Evolutionary conservation across 2,113 vertebrate species (phyloP).

Genomic region (Pteruthius melanotis): DNA sequence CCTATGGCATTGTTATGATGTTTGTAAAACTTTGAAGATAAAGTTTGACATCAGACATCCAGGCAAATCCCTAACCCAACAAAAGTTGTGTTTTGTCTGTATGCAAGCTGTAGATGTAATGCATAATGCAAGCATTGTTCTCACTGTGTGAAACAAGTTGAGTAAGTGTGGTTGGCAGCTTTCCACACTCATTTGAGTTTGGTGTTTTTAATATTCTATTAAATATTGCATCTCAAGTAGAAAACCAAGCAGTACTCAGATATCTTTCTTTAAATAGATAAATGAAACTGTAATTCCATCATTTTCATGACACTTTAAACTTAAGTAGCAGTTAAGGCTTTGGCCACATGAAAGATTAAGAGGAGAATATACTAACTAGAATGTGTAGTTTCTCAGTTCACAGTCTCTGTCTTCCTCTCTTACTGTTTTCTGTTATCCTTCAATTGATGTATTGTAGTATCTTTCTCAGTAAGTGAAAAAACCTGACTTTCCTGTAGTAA

Average conservation of each 20-base stretch:
- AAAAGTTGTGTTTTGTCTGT: neutral
- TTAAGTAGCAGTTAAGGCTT: conserved; percentile 42
- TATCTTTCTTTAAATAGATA: conserved; percentile 47
- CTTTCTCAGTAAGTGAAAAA: conserved; percentile 11
- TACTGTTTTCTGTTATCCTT: neutral
- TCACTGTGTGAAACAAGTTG: neutral
- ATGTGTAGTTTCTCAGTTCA: conserved; percentile 13
- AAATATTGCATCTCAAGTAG: conserved; percentile 8
- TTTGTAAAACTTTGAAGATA: neutral
- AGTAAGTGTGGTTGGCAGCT: neutral
- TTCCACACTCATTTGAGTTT: neutral
- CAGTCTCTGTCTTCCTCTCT: neutral
- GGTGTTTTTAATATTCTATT: neutral
- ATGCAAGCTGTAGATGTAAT: neutral
- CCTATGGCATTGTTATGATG: neutral
- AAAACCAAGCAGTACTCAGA: neutral
- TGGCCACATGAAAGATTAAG: conserved; percentile 20
- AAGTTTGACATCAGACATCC: neutral
- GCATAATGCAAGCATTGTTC: neutral
- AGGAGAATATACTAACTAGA: conserved; percentile 27
- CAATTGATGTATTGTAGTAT: neutral
- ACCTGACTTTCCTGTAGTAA: neutral
- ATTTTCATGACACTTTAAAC: conserved; percentile 56
- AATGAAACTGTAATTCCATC: conserved; percentile 43
- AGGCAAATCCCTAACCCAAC: neutral